Conservation (phyloP, 1,140 invertebrate species). For the Ooceraea biroi region DNA sequence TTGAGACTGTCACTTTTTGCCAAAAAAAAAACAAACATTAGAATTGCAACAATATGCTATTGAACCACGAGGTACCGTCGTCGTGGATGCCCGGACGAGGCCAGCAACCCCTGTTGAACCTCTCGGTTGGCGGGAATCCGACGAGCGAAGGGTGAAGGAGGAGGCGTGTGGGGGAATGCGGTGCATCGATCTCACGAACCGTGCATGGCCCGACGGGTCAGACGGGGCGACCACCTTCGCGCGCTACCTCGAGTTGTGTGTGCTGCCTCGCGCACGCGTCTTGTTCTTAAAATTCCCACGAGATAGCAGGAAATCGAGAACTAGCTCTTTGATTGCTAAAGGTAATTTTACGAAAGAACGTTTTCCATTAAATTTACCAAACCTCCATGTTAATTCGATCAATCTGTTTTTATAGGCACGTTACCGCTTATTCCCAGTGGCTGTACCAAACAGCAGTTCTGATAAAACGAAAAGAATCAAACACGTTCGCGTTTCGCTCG, state of each 20-base stretch:
- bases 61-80: slow-evolving; percentile 61
- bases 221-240: slow-evolving; percentile 82
- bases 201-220: slow-evolving; percentile 83
- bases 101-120: slow-evolving; percentile 85
- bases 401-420: no score
- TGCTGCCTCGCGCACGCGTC: slow-evolving; percentile 73
- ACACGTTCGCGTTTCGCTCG: not conserved
- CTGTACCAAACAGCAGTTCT: slow-evolving; percentile 23
- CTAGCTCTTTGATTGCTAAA: not conserved
- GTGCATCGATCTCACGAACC: slow-evolving; percentile 84
- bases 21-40: not conserved
- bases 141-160: slow-evolving; percentile 65
- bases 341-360: not conserved
- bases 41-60: slow-evolving; percentile 49
- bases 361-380: not conserved
- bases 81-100: slow-evolving; percentile 81
- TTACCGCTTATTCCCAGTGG: no score
- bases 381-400: not conserved
- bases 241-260: slow-evolving; percentile 72
- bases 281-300: slow-evolving; percentile 29
- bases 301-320: not conserved
- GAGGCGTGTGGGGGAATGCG: slow-evolving; percentile 71
- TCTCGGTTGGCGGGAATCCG: slow-evolving; percentile 71
- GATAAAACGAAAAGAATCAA: slow-evolving; percentile 29
- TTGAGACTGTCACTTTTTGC: not conserved